phyloP scores from a whole-genome alignment of 2,113 vertebrate genomes.

The Lophochroa leadbeateri region DNA sequence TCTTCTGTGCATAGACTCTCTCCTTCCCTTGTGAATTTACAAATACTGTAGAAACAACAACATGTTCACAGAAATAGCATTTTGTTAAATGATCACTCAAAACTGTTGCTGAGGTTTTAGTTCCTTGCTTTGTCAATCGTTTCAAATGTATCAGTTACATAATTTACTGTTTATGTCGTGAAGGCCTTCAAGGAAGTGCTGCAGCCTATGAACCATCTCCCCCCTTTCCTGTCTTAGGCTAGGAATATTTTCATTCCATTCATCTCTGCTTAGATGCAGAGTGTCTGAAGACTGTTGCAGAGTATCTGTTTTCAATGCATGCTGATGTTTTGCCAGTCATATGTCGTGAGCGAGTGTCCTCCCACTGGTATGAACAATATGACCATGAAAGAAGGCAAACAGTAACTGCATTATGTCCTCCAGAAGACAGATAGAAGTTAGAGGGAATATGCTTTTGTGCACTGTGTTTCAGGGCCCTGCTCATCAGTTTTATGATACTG shows the following conservation, averaged over 20 bases:
- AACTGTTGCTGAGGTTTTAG: background rate
- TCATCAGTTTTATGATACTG: background rate
- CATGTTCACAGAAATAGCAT: background rate
- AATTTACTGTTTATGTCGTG: background rate
- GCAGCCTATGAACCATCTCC: background rate
- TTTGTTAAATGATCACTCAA: background rate
- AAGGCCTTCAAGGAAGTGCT: background rate
- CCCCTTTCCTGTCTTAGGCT: background rate
- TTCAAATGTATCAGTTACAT: background rate
- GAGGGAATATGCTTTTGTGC: background rate
- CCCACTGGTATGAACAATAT: background rate
- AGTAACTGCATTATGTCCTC: slow-evolving; percentile 9
- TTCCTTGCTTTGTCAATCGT: background rate
- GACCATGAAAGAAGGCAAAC: background rate
- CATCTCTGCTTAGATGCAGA: background rate
- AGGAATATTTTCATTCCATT: background rate
- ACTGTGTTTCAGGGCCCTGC: background rate
- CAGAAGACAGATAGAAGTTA: background rate
- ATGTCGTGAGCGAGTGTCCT: background rate
- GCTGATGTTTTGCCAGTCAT: slow-evolving; percentile 6
- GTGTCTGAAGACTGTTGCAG: background rate
- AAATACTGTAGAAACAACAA: background rate
- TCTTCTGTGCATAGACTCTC: background rate
- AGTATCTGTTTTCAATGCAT: background rate
- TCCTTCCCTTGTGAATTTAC: background rate